Base-by-base conservation (phyloP, 2,888 invertebrate species). In the Eristalis intricaria region DNA sequence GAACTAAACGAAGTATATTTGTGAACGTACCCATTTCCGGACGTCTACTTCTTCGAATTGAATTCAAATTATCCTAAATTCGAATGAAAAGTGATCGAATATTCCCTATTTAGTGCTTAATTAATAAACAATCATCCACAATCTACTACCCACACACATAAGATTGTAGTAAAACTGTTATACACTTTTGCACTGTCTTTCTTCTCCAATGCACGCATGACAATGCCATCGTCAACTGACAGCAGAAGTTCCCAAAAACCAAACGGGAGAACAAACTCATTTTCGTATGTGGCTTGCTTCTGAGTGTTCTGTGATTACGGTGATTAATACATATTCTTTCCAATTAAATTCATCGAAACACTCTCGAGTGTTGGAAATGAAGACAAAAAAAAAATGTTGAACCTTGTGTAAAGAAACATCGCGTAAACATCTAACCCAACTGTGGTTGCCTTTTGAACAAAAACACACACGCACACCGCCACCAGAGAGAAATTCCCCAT, bases 261-360 rank as follows among this genome's bases (percentile, higher is more conserved):
- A 75, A 86, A 83, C 75, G 82, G 75, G 86, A 83, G 75, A 82
- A 82, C 65, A 74, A 78, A 85, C 60, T 79, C 78, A 83, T 86
- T 86, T 83, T 81, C 82, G 75, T 77, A 74, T 86, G 85, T 83
- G 83, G 82, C 86, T 86, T 86, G 86, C 82, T 79, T 82, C 78
- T 78, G 86, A 75, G 82, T 79, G 78, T 75, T 83, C 78, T 82
- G 78, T 78, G 86, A 86, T 83, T 75, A 75, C 83, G 82, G 86
- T 86, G 86, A 86, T 83, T 83, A 86, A 86, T 82, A 69, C 61
- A 32, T 43, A 58, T 63, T 65, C 74, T 70, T 50, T 43, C 74
- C 65, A 69, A 69, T 35, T 29, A 22, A 68, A 63, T 4, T 23
- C 35, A 43, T 10, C 29, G 32, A 58, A 35, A 43, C 35, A 35